These are phyloP conservation scores for Xiphias gladius DNA, from an alignment of 2,113 vertebrate genomes.

Conservation along the genomic window DNA sequence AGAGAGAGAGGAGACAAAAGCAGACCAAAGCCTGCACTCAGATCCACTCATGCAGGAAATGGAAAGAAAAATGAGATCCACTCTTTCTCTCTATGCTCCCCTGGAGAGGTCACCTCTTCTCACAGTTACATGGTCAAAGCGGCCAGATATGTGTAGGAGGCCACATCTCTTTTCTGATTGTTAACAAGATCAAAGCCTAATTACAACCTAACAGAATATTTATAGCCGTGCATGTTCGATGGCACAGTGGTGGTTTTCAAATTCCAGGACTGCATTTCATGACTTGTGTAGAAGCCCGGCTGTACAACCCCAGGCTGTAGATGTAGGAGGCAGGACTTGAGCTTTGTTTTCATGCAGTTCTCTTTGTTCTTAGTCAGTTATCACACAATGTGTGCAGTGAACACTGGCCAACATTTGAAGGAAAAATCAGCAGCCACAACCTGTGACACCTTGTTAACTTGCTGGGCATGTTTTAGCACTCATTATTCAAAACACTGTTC, in stretches of 20 bases:
- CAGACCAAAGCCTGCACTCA: conserved; percentile 73
- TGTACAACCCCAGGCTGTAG: not conserved
- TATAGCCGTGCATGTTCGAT: not conserved
- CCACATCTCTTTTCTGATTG: conserved; percentile 36
- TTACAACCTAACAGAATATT: conserved; percentile 63
- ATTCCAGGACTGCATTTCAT: conserved; percentile 5
- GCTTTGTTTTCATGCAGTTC: conserved; percentile 5
- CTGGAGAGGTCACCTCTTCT: conserved; percentile 67
- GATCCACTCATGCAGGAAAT: conserved; percentile 82
- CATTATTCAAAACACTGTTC: conserved; percentile 18
- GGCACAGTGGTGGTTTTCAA: conserved; percentile 7
- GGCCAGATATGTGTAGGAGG: conserved; percentile 46
- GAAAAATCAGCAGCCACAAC: conserved; percentile 10
- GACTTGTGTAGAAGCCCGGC: not conserved
- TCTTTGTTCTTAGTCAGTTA: conserved; percentile 40
- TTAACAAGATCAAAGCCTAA: conserved; percentile 62
- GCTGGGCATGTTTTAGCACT: conserved; percentile 19
- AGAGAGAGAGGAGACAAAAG: conserved; percentile 77
- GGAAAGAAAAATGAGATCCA: conserved; percentile 76
- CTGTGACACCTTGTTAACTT: conserved; percentile 16
- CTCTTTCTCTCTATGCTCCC: conserved; percentile 41
- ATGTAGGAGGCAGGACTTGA: not conserved
- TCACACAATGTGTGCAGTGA: not conserved
- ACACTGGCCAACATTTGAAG: not conserved
- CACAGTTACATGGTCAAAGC: conserved; percentile 43